phyloP scores from a whole-genome alignment of 2,797 vertebrate species.

The Tangara arthus region DNA sequence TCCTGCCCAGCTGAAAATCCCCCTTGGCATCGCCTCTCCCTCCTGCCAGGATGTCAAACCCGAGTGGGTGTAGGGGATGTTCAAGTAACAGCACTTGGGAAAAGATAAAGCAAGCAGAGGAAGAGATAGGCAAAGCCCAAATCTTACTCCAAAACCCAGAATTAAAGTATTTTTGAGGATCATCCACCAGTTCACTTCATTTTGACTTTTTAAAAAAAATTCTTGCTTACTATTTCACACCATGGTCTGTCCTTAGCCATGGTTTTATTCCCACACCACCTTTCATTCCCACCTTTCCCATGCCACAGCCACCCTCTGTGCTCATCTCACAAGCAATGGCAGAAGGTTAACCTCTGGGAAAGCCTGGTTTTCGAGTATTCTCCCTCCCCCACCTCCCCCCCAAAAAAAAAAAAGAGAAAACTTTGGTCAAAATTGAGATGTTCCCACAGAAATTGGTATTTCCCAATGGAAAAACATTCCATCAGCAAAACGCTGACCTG shows the following conservation, averaged over 20 bases:
- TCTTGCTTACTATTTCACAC: accelerated
- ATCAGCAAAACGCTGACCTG: slow-evolving; percentile 36
- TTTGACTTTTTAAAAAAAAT: background rate
- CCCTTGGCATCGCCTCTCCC: accelerated
- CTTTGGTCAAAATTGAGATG: slow-evolving; percentile 38
- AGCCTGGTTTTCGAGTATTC: background rate
- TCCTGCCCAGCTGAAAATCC: background rate
- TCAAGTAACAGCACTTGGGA: background rate
- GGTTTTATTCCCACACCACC: background rate
- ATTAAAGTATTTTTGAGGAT: background rate
- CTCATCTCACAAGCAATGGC: background rate
- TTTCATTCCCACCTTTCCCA: background rate
- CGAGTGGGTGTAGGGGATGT: background rate
- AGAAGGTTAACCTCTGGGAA: background rate
- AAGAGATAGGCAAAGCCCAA: background rate
- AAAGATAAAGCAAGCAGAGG: background rate
- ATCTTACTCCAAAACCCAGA: background rate
- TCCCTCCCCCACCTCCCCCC: background rate
- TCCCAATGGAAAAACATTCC: slow-evolving; percentile 54
- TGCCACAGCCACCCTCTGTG: background rate
- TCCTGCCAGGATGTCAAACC: accelerated
- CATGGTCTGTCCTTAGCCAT: background rate
- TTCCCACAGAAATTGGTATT: slow-evolving; percentile 60
- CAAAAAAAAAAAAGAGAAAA: background rate
- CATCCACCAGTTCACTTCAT: background rate